Percentiles rank a stretch among this genome's conserved stretches.
phyloP scores from a whole-genome alignment of 23 tunicate genomes.

The Halocynthia roretzi region DNA sequence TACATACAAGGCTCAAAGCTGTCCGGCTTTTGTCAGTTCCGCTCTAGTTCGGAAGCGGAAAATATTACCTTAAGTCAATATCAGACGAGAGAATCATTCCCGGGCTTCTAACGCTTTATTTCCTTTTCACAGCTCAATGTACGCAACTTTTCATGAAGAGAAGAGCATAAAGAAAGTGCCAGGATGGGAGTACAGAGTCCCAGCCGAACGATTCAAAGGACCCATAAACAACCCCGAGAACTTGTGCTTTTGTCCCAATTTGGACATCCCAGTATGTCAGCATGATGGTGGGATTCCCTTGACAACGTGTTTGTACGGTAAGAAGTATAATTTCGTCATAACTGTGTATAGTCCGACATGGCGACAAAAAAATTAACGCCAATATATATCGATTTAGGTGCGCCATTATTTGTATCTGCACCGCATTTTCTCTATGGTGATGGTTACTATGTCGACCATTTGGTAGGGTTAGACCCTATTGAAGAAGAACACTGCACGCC shows the following conservation, averaged over 20 bases:
- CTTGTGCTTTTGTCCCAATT: constrained; percentile 60
- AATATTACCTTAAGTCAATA: no score
- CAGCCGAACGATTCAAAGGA: constrained; percentile 49
- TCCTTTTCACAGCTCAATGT: constrained; percentile 47
- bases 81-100: no score
- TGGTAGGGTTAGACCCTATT: constrained; percentile 50
- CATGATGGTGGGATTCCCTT: constrained; percentile 64
- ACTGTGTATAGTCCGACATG: no score
- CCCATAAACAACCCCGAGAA: constrained; percentile 48
- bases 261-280: constrained; percentile 30
- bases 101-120: no score
- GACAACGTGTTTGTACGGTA: constrained; percentile 44
- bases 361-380: background rate
- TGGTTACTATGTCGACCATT: constrained; percentile 39
- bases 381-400: constrained; percentile 33
- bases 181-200: constrained; percentile 58
- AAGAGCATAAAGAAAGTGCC: constrained; percentile 43
- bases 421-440: constrained; percentile 80
- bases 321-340: background rate
- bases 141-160: constrained; percentile 40
- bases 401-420: constrained; percentile 66
- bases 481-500: constrained; percentile 56
- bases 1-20: no score
- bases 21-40: no score
- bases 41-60: no score